Percentiles rank a stretch among this genome's conserved stretches.
Conservation (phyloP, 53 echinoderm and acorn worm genomes). For the Glandiceps talaboti region DNA sequence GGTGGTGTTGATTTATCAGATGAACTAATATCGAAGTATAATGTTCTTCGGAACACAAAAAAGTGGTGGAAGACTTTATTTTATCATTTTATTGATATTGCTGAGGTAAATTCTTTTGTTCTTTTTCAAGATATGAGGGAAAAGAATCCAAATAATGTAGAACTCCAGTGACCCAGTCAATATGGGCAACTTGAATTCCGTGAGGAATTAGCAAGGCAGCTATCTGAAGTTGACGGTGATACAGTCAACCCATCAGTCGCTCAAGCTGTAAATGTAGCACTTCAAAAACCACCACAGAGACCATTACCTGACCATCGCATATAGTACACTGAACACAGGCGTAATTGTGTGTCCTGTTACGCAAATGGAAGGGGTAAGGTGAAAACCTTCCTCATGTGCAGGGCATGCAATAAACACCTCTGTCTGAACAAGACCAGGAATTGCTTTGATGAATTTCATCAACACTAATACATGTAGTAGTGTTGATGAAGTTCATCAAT, state of each 20-base stretch:
- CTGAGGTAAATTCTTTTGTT: conserved; percentile 11
- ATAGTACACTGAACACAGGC: not conserved
- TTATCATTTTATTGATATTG: conserved; percentile 16
- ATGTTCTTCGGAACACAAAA: conserved; percentile 14
- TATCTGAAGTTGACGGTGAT: not conserved
- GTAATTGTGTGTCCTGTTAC: not conserved
- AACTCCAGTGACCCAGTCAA: not conserved
- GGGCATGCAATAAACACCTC: not conserved
- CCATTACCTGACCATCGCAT: too few relatives aligned
- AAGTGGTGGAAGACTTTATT: conserved; percentile 15
- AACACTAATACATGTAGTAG: too few relatives aligned
- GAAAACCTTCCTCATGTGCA: not conserved
- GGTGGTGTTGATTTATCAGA: conserved; percentile 5
- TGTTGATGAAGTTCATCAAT: too few relatives aligned
- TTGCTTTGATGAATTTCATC: not conserved
- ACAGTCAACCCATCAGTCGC: not conserved
- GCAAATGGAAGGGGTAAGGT: not conserved
- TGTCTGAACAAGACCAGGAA: not conserved
- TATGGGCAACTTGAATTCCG: not conserved
- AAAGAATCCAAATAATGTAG: not conserved
- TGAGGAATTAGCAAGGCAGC: not conserved
- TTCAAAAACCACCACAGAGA: too few relatives aligned
- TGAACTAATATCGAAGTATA: conserved; percentile 5
- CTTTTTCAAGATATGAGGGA: conserved; percentile 1
- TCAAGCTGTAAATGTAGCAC: not conserved